Base-by-base conservation (phyloP, 2,888 invertebrate genomes). In the Trachelus iudaicus region DNA sequence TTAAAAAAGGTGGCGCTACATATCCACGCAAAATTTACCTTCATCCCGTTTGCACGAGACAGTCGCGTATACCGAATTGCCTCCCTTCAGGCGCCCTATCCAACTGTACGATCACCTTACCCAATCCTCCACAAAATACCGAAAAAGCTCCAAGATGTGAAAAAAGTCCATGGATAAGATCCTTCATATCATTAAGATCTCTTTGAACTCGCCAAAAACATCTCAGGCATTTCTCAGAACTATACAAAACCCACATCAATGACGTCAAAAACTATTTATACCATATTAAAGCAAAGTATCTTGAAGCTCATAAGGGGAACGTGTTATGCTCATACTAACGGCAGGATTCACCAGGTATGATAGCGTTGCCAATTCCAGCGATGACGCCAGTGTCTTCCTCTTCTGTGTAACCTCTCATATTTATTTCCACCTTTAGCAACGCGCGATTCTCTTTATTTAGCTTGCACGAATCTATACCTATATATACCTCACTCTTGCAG, bases 381-480 rank as follows among this genome's bases (percentile, higher is more conserved):
- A 88, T 89, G 89, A 89, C 88, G 88, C 87, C 85, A 88, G 84
- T 81, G 69, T 78, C 77, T 75, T 69, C 35, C 34, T 73, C 34
- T 73, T 31, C 75, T 33, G 56, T 34, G 33, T n/a, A 75, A 75
- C 33, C 73, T 15, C 37, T 73, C 34, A 30, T n/a, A 34, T 23
- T 34, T 23, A 33, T 34, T 34, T 34, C 34, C 74, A 30, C 74
- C 35, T 73, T 73, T 9, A 23, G 9, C 15, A 56, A 9, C 40
- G 6, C 40, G 40, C 40, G 40, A 4, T 56, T 56, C 40, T 56
- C 40, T 56, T 23, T 56, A 4, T 56, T 23, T 6, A 56, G 0
- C 40, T 6, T 56, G 40, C 23, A 6, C 23, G 40, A 23, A 23
- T 56, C 6, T 56, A 56, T 56, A 56, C 6, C 23, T 56, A 56